phyloP scores from a whole-genome alignment of 2,113 vertebrate species.

The Pteronura brasiliensis region DNA sequence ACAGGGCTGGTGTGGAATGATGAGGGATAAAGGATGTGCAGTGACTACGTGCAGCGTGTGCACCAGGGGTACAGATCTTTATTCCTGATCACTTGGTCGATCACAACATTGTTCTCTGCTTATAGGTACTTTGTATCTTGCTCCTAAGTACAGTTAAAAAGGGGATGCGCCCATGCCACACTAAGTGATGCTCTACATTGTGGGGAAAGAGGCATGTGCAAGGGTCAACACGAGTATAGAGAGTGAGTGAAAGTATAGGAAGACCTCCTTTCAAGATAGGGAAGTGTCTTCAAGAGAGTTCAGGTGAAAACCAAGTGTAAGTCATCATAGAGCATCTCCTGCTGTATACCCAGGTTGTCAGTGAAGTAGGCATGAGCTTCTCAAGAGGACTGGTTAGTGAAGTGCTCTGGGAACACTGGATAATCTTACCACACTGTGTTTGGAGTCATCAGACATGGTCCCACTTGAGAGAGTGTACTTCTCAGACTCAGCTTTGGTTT shows the following conservation, averaged over 20 bases:
- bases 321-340: fast-evolving
- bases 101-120: neutral
- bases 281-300: neutral
- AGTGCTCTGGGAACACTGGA: neutral
- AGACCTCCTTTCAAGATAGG: neutral
- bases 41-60: neutral
- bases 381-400: neutral
- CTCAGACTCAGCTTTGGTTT: neutral
- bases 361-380: neutral
- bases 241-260: neutral
- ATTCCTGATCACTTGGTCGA: neutral
- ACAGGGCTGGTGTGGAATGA: neutral
- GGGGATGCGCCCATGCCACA: no score
- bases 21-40: neutral
- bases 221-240: neutral
- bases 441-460: neutral
- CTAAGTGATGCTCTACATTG: neutral
- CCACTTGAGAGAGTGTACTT: neutral
- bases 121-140: neutral
- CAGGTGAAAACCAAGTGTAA: neutral
- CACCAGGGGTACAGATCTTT: neutral
- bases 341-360: neutral
- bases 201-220: neutral
- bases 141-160: neutral
- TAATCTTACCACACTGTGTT: neutral